phyloP scores from a whole-genome alignment of 2,888 invertebrate genomes.

The Choristoneura rosaceana region DNA sequence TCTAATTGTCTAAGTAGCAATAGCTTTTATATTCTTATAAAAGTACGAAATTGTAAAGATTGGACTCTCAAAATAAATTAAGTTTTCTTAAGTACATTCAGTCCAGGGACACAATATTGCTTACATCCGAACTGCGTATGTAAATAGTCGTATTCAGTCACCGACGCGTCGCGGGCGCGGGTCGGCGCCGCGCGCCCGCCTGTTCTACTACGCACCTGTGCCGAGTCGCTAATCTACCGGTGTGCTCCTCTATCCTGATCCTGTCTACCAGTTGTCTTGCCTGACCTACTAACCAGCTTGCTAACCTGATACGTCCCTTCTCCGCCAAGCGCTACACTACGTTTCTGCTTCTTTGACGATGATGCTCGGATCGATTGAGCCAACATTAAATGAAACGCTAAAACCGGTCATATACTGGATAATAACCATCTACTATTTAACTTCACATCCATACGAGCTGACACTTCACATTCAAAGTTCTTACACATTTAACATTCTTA shows the following conservation, averaged over 20 bases:
- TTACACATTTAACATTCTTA: conserved; percentile 77
- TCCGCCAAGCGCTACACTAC: conserved; percentile 62
- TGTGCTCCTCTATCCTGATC: conserved; percentile 61
- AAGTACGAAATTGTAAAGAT: conserved; percentile 81
- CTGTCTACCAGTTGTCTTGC: conserved; percentile 49
- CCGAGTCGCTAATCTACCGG: conserved; percentile 66
- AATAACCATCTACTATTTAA: conserved; percentile 75
- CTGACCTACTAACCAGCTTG: conserved; percentile 59
- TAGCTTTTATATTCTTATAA: conserved; percentile 75
- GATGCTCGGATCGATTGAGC: conserved; percentile 71
- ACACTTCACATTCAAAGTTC: conserved; percentile 76
- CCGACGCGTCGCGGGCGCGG: conserved; percentile 71
- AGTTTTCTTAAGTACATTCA: conserved; percentile 80
- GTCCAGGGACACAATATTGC: conserved; percentile 82
- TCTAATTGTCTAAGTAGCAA: conserved; percentile 59
- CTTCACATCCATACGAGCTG: conserved; percentile 74
- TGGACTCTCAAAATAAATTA: conserved; percentile 84
- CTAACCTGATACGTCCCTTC: conserved; percentile 52
- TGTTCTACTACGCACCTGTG: conserved; percentile 64
- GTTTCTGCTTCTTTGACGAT: conserved; percentile 52
- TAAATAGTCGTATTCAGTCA: conserved; percentile 72
- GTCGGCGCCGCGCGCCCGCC: conserved; percentile 52
- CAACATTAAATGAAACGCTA: conserved; percentile 75
- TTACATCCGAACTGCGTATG: conserved; percentile 71
- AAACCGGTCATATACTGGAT: conserved; percentile 74